Evolutionary conservation across 37 sponge, comb jelly and placozoan species (phyloP), one percentile per base, ranked within the genome.

Genomic region (Chondrilla cf. caribensis): DNA sequence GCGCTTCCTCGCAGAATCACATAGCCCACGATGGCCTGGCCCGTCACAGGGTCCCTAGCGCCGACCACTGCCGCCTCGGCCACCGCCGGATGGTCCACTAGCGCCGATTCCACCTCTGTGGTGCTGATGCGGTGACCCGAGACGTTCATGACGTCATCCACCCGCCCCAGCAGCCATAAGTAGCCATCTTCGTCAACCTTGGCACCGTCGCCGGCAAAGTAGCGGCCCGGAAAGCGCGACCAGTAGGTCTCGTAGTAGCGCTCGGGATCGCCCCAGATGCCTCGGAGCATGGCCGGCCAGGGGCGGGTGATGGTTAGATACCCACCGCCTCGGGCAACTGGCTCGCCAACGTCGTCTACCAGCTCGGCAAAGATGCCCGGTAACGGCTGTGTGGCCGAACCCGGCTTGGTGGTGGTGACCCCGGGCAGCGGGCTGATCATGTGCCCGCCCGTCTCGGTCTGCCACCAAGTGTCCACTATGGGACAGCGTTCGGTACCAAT

Each of bases 241-340:
- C n/a, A n/a, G n/a, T n/a, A 85, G 84, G 67, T 85, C 84, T 25
- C 39, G 36, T 85, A 82, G 57, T 42, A 85, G 55, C 86, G 81
- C n/a, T 84, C 81, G 40, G 84, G 86, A 32, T 85, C 83, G 15
- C 86, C 86, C 22, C 58, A 86, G 42, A 86, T 54, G 24, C 77
- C 79, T 33, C 88, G 42, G 78, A 87, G 79, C 21, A 60, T 86
- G 47, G 84, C 58, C 38, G 88, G 88, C 88, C 88, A 87, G 25
- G 88, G 66, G 65, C 78, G 32, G 51, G 54, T 86, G 66, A 87
- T 84, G 31, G 40, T 68, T 84, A 79, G 62, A 68, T 31, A 6
- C 4, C 60, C 65, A 8, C n/a, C 47, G 24, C 77, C 77, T 11
- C n/a, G 24, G n/a, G 28, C 24, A 24, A 11, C 70, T 24, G n/a